Percentiles rank a stretch among this genome's conserved stretches.
Conservation (phyloP, 2,888 invertebrate species). For the Arctia plantaginis region DNA sequence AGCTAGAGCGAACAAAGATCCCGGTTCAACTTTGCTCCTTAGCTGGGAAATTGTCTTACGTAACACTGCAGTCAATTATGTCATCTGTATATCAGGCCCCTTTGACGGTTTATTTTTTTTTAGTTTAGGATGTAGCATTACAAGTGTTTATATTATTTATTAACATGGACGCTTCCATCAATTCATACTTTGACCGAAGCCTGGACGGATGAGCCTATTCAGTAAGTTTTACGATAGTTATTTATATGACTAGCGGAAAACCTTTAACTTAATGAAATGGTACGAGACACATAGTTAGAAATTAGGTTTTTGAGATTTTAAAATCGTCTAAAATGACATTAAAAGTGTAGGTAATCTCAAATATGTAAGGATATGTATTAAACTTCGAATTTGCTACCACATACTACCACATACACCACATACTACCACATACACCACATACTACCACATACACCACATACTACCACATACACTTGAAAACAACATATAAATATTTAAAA, state of each 20-base stretch:
- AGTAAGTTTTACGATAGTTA: no score
- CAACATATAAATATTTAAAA: no score
- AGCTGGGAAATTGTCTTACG: neutral
- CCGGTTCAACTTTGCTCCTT: neutral
- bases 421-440: no score
- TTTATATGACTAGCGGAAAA: neutral
- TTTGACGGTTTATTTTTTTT: neutral
- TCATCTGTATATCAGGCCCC: neutral
- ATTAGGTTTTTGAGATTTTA: neutral
- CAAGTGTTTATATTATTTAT: neutral
- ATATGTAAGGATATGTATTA: no score
- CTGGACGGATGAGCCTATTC: neutral
- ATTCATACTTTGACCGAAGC: neutral
- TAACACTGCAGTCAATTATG: neutral
- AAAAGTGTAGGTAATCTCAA: neutral
- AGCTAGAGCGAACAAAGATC: neutral
- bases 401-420: no score
- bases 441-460: no score
- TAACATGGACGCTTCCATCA: no score
- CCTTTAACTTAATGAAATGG: neutral
- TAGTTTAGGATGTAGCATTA: neutral
- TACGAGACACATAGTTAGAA: neutral
- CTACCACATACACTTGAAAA: no score
- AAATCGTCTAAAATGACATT: neutral
- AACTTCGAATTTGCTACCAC: no score